phyloP scores from a whole-genome alignment of 2,888 invertebrate genomes.

The Thera obeliscata region DNA sequence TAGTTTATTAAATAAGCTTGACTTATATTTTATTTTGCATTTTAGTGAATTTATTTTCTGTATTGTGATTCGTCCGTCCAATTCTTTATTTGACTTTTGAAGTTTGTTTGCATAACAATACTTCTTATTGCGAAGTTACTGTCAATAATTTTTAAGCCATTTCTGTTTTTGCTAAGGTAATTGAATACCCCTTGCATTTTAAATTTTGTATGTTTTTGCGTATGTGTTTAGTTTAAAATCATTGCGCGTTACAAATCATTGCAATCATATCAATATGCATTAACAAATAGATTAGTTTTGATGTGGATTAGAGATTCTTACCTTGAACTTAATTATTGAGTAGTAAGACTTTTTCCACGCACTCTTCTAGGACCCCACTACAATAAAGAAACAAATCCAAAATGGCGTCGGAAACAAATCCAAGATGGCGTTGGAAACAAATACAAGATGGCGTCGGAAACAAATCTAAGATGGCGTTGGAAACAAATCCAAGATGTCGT shows the following conservation, averaged over 20 bases:
- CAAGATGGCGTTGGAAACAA: too few species aligned
- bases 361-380: constrained; percentile 3
- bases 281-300: constrained; percentile 23
- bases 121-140: not conserved
- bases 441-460: too few species aligned
- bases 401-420: too few species aligned
- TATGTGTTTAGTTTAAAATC: constrained; percentile 1
- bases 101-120: not conserved
- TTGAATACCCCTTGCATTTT: constrained; percentile 1
- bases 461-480: too few species aligned
- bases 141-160: not conserved
- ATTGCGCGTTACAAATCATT: constrained; percentile 12
- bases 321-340: constrained; percentile 8
- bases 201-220: not conserved
- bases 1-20: constrained; percentile 17
- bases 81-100: constrained; percentile 11
- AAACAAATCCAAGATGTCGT: too few species aligned
- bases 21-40: constrained; percentile 14
- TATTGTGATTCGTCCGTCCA: constrained; percentile 32
- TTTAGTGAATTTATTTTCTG: constrained; percentile 15
- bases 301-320: constrained; percentile 14
- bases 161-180: too few species aligned
- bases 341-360: constrained; percentile 20
- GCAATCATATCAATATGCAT: constrained; percentile 32
- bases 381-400: too few species aligned